A percentile compares a stretch with the other conserved stretches of the same genome.
Conservation (phyloP, 2,113 vertebrate species). For the Tragulus kanchil region DNA sequence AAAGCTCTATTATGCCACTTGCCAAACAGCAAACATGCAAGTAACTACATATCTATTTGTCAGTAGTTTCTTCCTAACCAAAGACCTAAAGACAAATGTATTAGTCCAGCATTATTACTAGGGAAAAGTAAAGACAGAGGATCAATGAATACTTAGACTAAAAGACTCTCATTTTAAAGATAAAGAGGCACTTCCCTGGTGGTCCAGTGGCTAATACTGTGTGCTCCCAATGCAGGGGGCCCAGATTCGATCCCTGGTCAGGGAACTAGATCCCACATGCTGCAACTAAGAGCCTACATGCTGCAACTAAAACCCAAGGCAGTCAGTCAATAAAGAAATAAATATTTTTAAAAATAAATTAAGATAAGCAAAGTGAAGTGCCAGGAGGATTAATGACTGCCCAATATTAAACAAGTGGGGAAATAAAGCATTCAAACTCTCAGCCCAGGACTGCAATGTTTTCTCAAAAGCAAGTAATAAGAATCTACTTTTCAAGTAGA, state of each 20-base stretch:
- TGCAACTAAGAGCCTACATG: neutral
- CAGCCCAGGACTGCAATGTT: neutral
- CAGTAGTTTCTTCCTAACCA: slow-evolving; percentile 37
- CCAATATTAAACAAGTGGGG: neutral
- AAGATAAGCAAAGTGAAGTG: slow-evolving; percentile 13
- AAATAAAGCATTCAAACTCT: neutral
- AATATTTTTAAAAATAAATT: neutral
- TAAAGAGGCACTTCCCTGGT: neutral
- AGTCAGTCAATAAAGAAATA: neutral
- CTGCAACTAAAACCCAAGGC: neutral
- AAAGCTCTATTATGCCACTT: neutral
- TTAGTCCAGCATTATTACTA: neutral
- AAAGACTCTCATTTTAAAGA: slow-evolving; percentile 26
- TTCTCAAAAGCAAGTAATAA: slow-evolving; percentile 41
- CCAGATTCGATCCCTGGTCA: neutral
- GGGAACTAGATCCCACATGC: neutral
- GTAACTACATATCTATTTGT: slow-evolving; percentile 37
- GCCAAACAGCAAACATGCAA: slow-evolving; percentile 10
- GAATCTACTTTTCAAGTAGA: neutral
- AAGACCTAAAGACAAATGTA: neutral
- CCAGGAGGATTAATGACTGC: neutral
- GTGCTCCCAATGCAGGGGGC: neutral
- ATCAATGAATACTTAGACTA: slow-evolving; percentile 37
- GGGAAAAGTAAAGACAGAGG: neutral
- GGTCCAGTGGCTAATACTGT: neutral